Base-by-base conservation (phyloP, 1,140 invertebrate genomes). In the Centruroides sculpturatus region DNA sequence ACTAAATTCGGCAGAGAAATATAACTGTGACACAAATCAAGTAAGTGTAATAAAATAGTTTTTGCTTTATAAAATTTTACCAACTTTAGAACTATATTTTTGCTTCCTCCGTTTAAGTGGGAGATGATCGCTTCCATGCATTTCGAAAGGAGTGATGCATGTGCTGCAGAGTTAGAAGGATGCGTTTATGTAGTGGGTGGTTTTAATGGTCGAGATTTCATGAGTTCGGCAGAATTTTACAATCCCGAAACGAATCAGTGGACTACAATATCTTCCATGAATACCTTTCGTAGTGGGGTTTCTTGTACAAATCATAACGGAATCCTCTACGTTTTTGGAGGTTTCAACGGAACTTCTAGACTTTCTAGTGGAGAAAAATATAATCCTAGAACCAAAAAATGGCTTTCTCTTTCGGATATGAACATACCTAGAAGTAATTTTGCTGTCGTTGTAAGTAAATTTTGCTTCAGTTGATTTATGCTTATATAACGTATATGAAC, bases 201-300 rank as follows among this genome's bases (percentile, higher is more conserved):
- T 0, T 95, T 94, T 72, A 91, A 93, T 72, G 91, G 92, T 0
- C 82, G 83, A 59, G 87, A 92, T 67, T 92, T 87, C 68, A 77
- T 94, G 74, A 85, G 85, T 70, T 84, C 86, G 2, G 87, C 83
- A 1, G 92, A 95, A 73, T 81, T 83, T 54, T 95, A 89, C 72
- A 85, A 91, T 73, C 87, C 89, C 0, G 77, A 81, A 10, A 80
- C 79, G 0, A 88, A 94, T 72, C 82, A 87, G 65, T 96, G 92
- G 92, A 87, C 87, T 0, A 41, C 23, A 2, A 23, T 23, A 23
- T 23, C 23, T 23, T 23, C 23, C 23, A 23, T 23, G 23, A 23
- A 2, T 23, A 23, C 23, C 23, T 23, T 23, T 23, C 23, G 23
- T 53, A 53, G 51, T 36, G 81, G 82, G n/a, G 76, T 80, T 5